Base-by-base conservation (phyloP, 92 coral and sea anemone species). In the Epizoanthus illoricatus region DNA sequence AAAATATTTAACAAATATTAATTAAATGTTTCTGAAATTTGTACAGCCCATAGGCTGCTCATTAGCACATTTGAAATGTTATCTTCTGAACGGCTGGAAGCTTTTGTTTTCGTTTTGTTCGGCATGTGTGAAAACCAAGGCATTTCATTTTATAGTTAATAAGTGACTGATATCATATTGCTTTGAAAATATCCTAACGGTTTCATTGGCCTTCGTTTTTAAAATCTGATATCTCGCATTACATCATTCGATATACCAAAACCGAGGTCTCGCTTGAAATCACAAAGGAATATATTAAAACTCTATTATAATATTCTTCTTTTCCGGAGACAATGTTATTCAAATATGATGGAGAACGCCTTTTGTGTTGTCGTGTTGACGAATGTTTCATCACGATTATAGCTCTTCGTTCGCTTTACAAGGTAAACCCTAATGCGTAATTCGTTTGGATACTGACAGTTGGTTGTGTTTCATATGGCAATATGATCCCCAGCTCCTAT, bases 401-500 rank as follows among this genome's bases (percentile, higher is more conserved):
- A 59, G 81, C 49, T 40, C 4, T 15, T 78, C 36, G 9, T 10
- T 20, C 18, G 12, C n/a, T 21, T 12, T 28, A 21, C n/a, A 16
- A 7, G 16, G 47, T 33, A 36, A 19, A 19, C 15, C 41, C 72
- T 17, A 41, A 18, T 20, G 20, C 4, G 3, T 21, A 62, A 12
- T 10, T 40, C 5, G 23, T 4, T 19, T 13, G n/a, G 40, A 62
- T 58, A 13, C 7, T 78, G 9, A 13, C 21, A 23, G 59, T 11
- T 15, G 17, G 40, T 5, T 36, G n/a, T 75, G 16, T 55, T 56
- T 8, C 39, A 33, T 8, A 2, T 43, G 82, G 60, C 76, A 89
- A 33, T 28, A 92, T 92, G 97, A 88, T 92, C 84, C 90, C 90
- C 11, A 85, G 92, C 41, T 92, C 97, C 0, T 92, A 92, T 75